Conservation (phyloP, 92 coral and sea anemone species). For the Virgularia gustaviana region DNA sequence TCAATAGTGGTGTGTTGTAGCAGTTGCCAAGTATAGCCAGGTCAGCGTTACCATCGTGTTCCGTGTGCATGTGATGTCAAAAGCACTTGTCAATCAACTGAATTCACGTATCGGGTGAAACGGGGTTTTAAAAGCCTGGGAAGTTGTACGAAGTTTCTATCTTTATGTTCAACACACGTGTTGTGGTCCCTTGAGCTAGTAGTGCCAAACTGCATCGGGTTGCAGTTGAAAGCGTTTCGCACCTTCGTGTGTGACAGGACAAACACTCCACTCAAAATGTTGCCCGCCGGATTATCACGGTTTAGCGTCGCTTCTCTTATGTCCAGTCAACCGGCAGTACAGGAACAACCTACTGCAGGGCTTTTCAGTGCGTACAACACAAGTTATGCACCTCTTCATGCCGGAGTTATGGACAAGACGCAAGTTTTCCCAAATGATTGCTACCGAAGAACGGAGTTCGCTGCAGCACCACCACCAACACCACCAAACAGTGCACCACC, state of each 20-base stretch:
- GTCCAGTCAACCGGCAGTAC: slow-evolving; percentile 24
- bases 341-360: too few relatives aligned
- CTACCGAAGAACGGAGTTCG: slow-evolving; percentile 32
- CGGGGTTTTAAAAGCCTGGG: slow-evolving; percentile 20
- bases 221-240: neutral
- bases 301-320: slow-evolving; percentile 37
- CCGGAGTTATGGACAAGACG: slow-evolving; percentile 31
- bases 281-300: slow-evolving; percentile 31
- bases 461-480: slow-evolving; percentile 15
- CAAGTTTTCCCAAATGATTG: slow-evolving; percentile 29
- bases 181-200: neutral
- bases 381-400: slow-evolving; percentile 15
- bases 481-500: slow-evolving; percentile 15
- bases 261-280: neutral
- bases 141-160: neutral
- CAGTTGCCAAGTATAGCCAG: too few relatives aligned
- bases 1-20: slow-evolving; percentile 10
- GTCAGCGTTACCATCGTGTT: too few relatives aligned
- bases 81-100: slow-evolving; percentile 37
- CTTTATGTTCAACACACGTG: too few relatives aligned
- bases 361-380: slow-evolving; percentile 23
- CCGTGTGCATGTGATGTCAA: slow-evolving; percentile 17
- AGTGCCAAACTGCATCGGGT: neutral
- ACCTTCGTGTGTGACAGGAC: too few relatives aligned
- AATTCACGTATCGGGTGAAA: slow-evolving; percentile 12